These are phyloP conservation scores for Caenorhabditis sp. DNA, from an alignment of 2,888 invertebrate species.

Conservation along the genomic window DNA sequence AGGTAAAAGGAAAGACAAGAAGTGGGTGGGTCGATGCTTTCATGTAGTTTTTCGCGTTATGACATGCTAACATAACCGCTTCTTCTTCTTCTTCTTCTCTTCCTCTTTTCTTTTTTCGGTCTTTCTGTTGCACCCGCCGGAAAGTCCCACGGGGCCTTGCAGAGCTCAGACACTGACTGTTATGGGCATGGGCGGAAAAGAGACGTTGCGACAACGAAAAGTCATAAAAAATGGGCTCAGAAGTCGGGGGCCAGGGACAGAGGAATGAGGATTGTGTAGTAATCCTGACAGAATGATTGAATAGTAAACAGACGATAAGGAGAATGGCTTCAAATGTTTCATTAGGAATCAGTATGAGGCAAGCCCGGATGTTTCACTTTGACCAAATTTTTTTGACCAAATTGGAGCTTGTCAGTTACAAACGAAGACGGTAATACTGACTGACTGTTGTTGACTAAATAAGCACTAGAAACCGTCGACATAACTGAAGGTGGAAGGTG, in stretches of 20 bases:
- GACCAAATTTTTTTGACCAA: neutral
- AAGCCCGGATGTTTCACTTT: too few relatives aligned
- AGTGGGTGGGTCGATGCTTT: too few relatives aligned
- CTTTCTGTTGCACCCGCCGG: constrained; percentile 9
- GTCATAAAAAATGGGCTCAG: constrained; percentile 48
- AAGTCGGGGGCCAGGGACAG: constrained; percentile 1
- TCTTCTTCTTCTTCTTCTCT: neutral
- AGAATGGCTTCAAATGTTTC: too few relatives aligned
- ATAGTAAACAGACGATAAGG: constrained; percentile 10
- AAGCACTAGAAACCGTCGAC: too few relatives aligned
- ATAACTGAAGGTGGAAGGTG: too few relatives aligned
- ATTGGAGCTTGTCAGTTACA: too few relatives aligned
- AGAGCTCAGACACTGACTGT: too few relatives aligned
- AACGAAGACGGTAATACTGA: too few relatives aligned
- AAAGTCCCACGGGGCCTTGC: constrained; percentile 47
- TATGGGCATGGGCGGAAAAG: constrained; percentile 48
- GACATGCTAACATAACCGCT: constrained; percentile 15
- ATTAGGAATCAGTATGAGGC: too few relatives aligned
- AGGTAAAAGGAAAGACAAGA: neutral
- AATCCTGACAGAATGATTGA: constrained; percentile 55
- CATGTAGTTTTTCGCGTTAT: constrained; percentile 25
- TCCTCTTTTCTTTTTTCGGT: neutral
- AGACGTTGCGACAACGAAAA: constrained; percentile 42
- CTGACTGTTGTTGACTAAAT: too few relatives aligned
- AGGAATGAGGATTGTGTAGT: constrained; percentile 21